A percentile compares a stretch with the other conserved stretches of the same genome.
Conservation (phyloP, 1,140 invertebrate species). For the Orchestia grillus region DNA sequence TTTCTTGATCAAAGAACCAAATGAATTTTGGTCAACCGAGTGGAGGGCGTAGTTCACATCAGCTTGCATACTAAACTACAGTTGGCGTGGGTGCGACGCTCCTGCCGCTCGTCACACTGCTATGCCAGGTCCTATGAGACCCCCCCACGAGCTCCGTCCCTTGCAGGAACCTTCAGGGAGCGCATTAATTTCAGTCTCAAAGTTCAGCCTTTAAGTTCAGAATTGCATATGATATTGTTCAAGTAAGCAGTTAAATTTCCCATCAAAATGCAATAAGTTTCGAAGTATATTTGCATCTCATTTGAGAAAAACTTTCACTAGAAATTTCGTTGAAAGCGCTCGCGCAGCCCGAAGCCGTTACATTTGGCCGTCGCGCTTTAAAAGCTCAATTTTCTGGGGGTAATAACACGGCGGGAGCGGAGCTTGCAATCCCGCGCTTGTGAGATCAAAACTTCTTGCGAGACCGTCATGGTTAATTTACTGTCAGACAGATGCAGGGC, state of each 20-base stretch:
- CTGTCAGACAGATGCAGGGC: not conserved
- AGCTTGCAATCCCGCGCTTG: not conserved
- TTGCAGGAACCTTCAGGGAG: not conserved
- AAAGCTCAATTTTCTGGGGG: not conserved
- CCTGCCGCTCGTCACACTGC: too few species aligned
- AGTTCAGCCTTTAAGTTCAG: not conserved
- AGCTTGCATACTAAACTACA: too few species aligned
- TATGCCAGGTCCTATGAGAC: too few species aligned
- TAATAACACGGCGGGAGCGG: not conserved
- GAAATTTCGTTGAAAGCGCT: not conserved
- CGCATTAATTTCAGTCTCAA: not conserved
- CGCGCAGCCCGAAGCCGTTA: not conserved
- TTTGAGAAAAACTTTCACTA: not conserved
- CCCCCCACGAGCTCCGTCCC: too few species aligned
- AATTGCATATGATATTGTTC: not conserved
- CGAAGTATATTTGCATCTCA: not conserved
- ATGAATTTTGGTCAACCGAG: too few species aligned
- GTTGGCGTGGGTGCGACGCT: too few species aligned
- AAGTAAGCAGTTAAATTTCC: not conserved
- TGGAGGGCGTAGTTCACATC: too few species aligned
- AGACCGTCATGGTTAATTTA: not conserved
- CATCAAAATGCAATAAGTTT: not conserved
- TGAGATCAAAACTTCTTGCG: not conserved
- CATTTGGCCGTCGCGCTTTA: not conserved
- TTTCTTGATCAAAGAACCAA: too few species aligned